Base-by-base conservation (phyloP, 2,888 invertebrate species). In the Tupiocoris notatus region DNA sequence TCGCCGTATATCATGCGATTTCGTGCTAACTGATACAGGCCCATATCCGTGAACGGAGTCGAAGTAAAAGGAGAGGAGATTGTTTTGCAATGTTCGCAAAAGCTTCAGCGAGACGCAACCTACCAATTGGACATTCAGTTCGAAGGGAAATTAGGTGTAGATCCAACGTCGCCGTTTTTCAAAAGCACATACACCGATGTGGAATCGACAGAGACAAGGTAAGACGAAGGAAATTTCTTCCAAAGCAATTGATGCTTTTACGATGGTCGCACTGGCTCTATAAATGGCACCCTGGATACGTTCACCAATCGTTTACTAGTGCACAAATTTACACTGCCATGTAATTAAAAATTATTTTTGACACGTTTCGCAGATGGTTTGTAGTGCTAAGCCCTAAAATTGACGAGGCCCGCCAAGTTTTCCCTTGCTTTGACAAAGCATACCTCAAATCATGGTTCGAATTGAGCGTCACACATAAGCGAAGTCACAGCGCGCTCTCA, bases 371-470 rank as follows among this genome's bases (percentile, higher is more conserved):
- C 67, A 81, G 80, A 71, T 81, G 81, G 80, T 80, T 81, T 66
- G 79, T 80, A 3, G 80, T 78, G 0, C 77, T 81, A 75, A 81
- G 81, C 71, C 75, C 80, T 9, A 81, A 79, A 73, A 79, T 78
- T 73, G 79, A 79, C 82, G 88, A 91, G 81, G 92, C 93, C 0
- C 86, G 91, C n/a, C 86, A 87, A 20, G 86, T 92, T 80, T 93
- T 94, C 82, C 93, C 93, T 0, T 93, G 93, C 81, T 92, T 92
- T 83, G 93, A 93, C 82, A 92, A 92, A 81, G 92, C 93, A 0
- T 88, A 87, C 0, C 90, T 89, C 82, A 94, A 93, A 84, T 90
- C 90, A 0, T 89, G 90, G 0, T 91, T 91, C 81, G 86, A 88
- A 56, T 83, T 89, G 64, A 90, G 86, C 80, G 87, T 89, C 39